These are phyloP conservation scores for Cygnus buccinator DNA, from an alignment of 2,113 vertebrate species.

Conservation along the genomic window DNA sequence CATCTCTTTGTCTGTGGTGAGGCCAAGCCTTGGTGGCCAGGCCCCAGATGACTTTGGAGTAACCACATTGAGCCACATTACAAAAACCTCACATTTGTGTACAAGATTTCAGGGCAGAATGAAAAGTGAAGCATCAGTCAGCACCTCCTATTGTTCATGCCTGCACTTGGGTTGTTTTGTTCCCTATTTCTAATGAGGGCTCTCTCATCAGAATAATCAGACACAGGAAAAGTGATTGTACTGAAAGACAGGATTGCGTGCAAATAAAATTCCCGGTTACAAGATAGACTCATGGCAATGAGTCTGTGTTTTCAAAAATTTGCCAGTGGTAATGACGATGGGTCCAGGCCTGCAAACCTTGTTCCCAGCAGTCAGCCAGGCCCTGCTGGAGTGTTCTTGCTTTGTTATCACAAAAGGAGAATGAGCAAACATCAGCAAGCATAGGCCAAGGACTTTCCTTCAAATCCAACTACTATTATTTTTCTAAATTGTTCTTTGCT, in stretches of 20 bases:
- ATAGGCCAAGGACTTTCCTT: neutral
- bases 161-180: neutral
- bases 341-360: neutral
- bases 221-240: neutral
- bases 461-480: neutral
- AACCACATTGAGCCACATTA: neutral
- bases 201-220: neutral
- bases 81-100: neutral
- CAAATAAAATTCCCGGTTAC: neutral
- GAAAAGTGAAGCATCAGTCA: neutral
- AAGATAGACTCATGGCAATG: neutral
- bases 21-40: neutral
- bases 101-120: neutral
- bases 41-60: neutral
- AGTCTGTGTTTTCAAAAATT: neutral
- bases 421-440: neutral
- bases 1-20: neutral
- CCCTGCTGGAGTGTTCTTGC: neutral
- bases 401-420: neutral
- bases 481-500: neutral
- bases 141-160: neutral
- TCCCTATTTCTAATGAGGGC: rapidly evolving
- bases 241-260: neutral
- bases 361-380: neutral
- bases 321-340: rapidly evolving